phyloP scores from a whole-genome alignment of 2,797 vertebrate genomes.

The Loriculus beryllinus region DNA sequence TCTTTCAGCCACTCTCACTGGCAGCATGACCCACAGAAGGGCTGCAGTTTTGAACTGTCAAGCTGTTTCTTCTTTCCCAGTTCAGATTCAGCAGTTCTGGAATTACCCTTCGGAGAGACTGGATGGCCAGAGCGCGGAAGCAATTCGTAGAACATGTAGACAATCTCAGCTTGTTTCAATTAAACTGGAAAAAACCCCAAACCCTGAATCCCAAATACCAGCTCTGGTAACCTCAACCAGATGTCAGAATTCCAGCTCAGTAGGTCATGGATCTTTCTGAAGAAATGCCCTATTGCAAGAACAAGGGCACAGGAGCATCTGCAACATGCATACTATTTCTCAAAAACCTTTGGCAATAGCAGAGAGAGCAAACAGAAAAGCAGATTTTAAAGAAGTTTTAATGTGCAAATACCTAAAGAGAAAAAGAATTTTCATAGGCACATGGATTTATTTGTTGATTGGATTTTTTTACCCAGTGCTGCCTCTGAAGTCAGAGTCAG shows the following conservation, averaged over 20 bases:
- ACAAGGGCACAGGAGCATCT: background rate
- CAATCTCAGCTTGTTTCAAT: conserved; percentile 33
- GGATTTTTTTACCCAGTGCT: background rate
- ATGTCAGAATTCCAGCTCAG: conserved; percentile 31
- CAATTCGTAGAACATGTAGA: background rate
- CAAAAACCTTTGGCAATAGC: background rate
- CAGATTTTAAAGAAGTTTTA: background rate
- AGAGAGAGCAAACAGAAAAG: background rate
- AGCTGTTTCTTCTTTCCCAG: background rate
- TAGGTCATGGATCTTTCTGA: background rate
- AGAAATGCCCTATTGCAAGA: background rate
- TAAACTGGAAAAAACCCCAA: background rate
- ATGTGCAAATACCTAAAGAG: background rate
- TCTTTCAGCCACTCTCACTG: background rate
- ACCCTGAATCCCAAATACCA: background rate
- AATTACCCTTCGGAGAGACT: background rate
- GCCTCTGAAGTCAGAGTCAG: background rate
- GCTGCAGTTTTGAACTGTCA: background rate
- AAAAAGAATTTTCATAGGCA: background rate
- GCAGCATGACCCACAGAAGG: background rate
- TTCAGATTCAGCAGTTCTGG: background rate
- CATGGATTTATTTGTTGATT: background rate
- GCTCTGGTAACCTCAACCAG: background rate
- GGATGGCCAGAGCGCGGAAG: background rate
- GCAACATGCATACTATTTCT: background rate